A percentile compares a stretch with the other conserved stretches of the same genome.
These are phyloP conservation scores for Lepidurus apus DNA, from an alignment of 1,140 invertebrate species.

Conservation along the genomic window DNA sequence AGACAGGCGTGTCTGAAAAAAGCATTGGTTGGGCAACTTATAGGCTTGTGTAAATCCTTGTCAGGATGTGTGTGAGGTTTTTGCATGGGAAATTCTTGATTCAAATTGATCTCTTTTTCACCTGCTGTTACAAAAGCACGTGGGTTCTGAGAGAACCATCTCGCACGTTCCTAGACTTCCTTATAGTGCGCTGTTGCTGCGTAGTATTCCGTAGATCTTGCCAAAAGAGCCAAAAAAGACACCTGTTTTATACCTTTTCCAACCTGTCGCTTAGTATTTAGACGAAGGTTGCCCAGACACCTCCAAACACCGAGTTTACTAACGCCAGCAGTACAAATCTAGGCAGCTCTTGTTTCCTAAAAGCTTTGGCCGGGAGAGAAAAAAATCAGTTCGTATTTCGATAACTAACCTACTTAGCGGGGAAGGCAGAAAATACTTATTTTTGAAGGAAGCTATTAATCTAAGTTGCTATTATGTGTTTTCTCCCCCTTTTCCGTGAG, in stretches of 20 bases:
- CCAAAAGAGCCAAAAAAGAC: background rate
- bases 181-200: background rate
- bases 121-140: background rate
- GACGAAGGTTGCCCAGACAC: background rate
- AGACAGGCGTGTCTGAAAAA: background rate
- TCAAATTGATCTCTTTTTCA: conserved; percentile 7
- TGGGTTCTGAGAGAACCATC: background rate
- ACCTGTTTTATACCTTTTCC: conserved; percentile 10
- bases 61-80: background rate
- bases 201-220: background rate
- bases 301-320: background rate
- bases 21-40: background rate
- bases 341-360: no score
- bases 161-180: background rate
- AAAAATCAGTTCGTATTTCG: no score
- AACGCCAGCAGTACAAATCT: no score
- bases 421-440: no score
- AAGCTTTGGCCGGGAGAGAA: no score
- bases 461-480: no score
- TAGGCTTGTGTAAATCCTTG: conserved; percentile 2
- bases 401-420: no score
- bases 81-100: background rate
- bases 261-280: background rate
- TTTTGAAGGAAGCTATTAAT: no score
- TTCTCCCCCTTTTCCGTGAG: no score